Conservation (phyloP, 2,888 invertebrate genomes). For the Spodoptera exigua region DNA sequence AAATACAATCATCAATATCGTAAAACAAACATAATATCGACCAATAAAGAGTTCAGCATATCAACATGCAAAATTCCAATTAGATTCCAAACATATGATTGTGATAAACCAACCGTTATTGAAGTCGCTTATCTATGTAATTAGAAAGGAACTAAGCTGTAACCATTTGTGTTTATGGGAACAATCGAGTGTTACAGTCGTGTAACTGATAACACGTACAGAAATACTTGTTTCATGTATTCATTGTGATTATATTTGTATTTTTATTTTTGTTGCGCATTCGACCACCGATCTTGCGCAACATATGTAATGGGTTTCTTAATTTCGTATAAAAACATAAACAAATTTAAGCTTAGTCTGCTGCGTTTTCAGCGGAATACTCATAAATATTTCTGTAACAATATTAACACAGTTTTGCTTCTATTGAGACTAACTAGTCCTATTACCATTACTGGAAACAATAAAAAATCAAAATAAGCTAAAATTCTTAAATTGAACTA, state of each 20-base stretch:
- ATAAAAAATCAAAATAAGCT: no score
- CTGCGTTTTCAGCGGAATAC: no score
- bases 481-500: no score
- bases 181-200: constrained; percentile 78
- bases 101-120: constrained; percentile 88
- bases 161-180: constrained; percentile 87
- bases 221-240: constrained; percentile 55
- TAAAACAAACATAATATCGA: constrained; percentile 87
- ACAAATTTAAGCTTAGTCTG: no score
- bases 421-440: no score
- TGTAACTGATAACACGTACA: constrained; percentile 71
- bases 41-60: constrained; percentile 87
- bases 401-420: no score
- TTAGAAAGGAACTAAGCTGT: constrained; percentile 88
- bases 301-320: not conserved
- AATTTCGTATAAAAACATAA: no score
- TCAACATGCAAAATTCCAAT: constrained; percentile 89
- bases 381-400: no score
- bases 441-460: no score
- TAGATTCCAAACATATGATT: constrained; percentile 87
- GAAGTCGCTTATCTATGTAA: constrained; percentile 87
- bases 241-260: constrained; percentile 27
- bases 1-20: constrained; percentile 85
- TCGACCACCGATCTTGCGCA: not conserved
- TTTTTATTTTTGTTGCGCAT: not conserved